These are phyloP conservation scores for Bovichtus variegatus DNA, from an alignment of 2,797 vertebrate genomes.

Conservation along the genomic window DNA sequence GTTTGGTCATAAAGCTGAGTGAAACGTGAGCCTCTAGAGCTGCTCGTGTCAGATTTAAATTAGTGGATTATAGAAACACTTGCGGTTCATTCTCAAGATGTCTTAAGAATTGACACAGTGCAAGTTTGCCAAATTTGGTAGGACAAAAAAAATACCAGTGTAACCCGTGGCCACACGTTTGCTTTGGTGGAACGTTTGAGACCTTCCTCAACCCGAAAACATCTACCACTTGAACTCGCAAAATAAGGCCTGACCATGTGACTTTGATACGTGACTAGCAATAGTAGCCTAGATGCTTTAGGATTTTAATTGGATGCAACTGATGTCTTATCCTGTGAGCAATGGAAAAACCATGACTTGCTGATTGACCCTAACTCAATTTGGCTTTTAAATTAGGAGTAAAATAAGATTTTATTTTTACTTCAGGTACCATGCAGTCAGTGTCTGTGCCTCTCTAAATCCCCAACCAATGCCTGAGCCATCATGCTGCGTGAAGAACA, in stretches of 20 bases:
- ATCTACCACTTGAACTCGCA: constrained; percentile 14
- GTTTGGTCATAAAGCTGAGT: constrained; percentile 66
- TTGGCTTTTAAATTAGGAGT: constrained; percentile 63
- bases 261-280: constrained; percentile 17
- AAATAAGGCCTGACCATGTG: constrained; percentile 23
- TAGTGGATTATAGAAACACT: constrained; percentile 10
- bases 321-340: constrained; percentile 55
- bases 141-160: constrained; percentile 25
- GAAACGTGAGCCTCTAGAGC: constrained; percentile 28
- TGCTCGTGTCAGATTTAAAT: constrained; percentile 24
- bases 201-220: constrained; percentile 9
- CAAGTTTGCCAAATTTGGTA: constrained; percentile 41
- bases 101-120: constrained; percentile 25
- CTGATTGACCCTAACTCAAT: constrained; percentile 71
- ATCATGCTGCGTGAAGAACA: constrained; percentile 32
- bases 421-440: constrained; percentile 55
- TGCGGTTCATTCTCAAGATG: background rate
- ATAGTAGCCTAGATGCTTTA: constrained; percentile 39
- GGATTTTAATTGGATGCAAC: constrained; percentile 58
- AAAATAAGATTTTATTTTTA: constrained; percentile 50
- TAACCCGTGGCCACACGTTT: constrained; percentile 14
- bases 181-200: constrained; percentile 45
- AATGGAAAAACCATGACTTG: constrained; percentile 60
- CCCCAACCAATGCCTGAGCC: constrained; percentile 33
- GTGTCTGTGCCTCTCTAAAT: constrained; percentile 30